Conservation (phyloP, 2,888 invertebrate species). For the Agriopis aurantiaria region DNA sequence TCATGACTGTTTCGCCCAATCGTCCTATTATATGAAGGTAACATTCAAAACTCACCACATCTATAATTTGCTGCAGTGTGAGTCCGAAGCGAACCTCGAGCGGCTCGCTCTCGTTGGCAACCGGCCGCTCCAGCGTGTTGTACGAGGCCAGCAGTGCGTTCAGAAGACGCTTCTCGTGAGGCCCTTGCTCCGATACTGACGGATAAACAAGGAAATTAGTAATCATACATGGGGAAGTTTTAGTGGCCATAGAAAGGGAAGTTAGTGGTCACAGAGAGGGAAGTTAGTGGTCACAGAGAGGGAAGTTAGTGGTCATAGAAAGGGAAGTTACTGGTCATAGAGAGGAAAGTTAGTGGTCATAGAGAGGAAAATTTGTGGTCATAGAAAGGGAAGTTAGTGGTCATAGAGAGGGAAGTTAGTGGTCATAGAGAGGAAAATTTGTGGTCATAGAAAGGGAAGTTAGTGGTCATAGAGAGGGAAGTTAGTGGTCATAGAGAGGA, state of each 20-base stretch:
- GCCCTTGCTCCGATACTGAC: slow-evolving; percentile 89
- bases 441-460: neutral
- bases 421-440: neutral
- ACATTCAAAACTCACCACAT: slow-evolving; percentile 91
- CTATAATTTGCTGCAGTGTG: slow-evolving; percentile 96
- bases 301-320: neutral
- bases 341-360: neutral
- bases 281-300: neutral
- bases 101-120: slow-evolving; percentile 96
- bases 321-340: neutral
- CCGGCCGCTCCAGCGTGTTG: slow-evolving; percentile 96
- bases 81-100: slow-evolving; percentile 96
- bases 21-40: neutral
- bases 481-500: neutral
- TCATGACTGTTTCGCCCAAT: neutral
- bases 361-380: neutral
- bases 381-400: neutral
- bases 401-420: neutral
- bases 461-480: neutral
- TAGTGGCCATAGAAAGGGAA: neutral
- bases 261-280: neutral
- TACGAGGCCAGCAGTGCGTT: slow-evolving; percentile 93
- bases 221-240: neutral
- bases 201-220: neutral
- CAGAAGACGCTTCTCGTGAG: slow-evolving; percentile 95